phyloP scores from a whole-genome alignment of 2,888 invertebrate genomes.

The Portevinia maculata region DNA sequence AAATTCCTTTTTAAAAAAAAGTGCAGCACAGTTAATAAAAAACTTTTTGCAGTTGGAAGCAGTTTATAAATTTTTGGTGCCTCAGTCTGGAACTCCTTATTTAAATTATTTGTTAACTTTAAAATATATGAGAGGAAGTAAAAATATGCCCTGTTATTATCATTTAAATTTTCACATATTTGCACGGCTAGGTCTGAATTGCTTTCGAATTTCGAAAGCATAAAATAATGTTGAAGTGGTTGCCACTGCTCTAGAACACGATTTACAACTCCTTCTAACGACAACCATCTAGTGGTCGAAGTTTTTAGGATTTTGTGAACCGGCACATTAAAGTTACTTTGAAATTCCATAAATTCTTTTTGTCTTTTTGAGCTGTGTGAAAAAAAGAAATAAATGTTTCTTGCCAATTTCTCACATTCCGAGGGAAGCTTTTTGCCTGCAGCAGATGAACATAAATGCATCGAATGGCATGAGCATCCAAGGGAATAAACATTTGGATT shows the following conservation, averaged over 20 bases:
- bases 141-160: not conserved
- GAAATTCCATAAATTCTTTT: slow-evolving; percentile 25
- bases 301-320: slow-evolving; percentile 76
- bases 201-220: slow-evolving; percentile 23
- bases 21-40: not conserved
- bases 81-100: slow-evolving; percentile 19
- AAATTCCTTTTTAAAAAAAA: slow-evolving; percentile 17
- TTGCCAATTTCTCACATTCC: too few relatives aligned
- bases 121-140: slow-evolving; percentile 7
- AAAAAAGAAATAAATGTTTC: slow-evolving; percentile 75
- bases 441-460: not conserved
- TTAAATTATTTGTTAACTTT: slow-evolving; percentile 25
- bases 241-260: slow-evolving; percentile 18
- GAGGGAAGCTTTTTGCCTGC: not conserved
- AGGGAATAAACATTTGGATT: too few relatives aligned
- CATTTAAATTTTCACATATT: not conserved
- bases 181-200: slow-evolving; percentile 10
- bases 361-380: slow-evolving; percentile 76
- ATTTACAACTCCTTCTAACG: slow-evolving; percentile 71
- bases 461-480: not conserved
- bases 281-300: slow-evolving; percentile 78
- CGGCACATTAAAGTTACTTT: not conserved
- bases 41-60: slow-evolving; percentile 9
- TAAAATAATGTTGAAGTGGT: slow-evolving; percentile 34
- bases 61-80: slow-evolving; percentile 9